Percentiles rank a stretch among this genome's conserved stretches.
Conservation (phyloP, 2,797 vertebrate genomes). For the Dendrocincla fuliginosa region DNA sequence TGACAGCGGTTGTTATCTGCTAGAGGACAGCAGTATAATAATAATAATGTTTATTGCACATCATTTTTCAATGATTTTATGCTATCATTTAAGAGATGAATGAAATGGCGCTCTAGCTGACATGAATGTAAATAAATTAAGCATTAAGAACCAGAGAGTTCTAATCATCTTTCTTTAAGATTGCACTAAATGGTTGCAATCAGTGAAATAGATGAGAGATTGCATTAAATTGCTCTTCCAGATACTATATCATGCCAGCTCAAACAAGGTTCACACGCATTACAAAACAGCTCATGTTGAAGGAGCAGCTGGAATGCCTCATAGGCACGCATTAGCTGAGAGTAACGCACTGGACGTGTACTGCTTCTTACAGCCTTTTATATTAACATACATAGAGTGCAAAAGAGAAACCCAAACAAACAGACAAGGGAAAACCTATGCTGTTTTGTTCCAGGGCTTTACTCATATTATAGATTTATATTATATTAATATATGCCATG, state of each 20-base stretch:
- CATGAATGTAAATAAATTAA: conserved; percentile 84
- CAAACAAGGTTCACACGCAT: conserved; percentile 54
- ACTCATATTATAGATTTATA: neutral
- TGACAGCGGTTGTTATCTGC: conserved; percentile 69
- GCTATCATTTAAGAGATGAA: conserved; percentile 76
- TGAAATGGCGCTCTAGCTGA: conserved; percentile 74
- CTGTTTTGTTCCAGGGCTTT: conserved; percentile 4
- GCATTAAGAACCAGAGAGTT: conserved; percentile 76
- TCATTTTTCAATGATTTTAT: conserved; percentile 79
- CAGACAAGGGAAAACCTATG: conserved; percentile 23
- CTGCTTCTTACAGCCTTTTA: conserved; percentile 21
- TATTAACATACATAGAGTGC: conserved; percentile 4
- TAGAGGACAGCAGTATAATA: conserved; percentile 59
- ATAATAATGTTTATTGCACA: conserved; percentile 74
- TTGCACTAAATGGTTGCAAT: conserved; percentile 78
- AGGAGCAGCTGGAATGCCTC: conserved; percentile 62
- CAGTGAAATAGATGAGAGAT: conserved; percentile 78
- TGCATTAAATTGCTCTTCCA: conserved; percentile 71
- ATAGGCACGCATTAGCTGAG: conserved; percentile 37
- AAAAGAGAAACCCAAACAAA: conserved; percentile 54
- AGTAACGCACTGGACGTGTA: conserved; percentile 43
- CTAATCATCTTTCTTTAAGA: conserved; percentile 81
- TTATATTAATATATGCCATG: neutral
- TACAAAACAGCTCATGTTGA: conserved; percentile 52
- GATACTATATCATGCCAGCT: conserved; percentile 51